Conservation (phyloP, 2,113 vertebrate species). For the Echinops telfairi region DNA sequence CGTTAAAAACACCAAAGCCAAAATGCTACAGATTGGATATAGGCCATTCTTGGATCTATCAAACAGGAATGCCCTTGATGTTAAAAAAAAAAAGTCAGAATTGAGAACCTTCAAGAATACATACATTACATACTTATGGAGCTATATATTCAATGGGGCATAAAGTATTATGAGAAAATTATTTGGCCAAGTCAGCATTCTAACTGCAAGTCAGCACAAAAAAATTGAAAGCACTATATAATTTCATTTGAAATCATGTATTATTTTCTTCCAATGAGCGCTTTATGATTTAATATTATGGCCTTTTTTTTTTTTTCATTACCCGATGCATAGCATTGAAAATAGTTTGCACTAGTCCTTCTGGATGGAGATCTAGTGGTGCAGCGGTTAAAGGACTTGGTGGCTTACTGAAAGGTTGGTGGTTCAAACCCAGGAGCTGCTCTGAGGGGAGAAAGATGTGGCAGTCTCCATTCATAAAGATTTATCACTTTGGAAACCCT, state of each 20-base stretch:
- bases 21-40: too few species aligned
- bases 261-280: constrained; percentile 71
- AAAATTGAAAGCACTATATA: constrained; percentile 60
- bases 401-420: background rate
- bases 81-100: constrained; percentile 64
- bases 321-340: constrained; percentile 63
- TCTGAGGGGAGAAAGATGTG: background rate
- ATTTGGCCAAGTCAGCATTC: constrained; percentile 73
- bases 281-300: constrained; percentile 72
- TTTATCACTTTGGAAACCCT: background rate
- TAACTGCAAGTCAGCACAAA: constrained; percentile 63
- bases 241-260: constrained; percentile 75
- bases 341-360: constrained; percentile 72
- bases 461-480: background rate
- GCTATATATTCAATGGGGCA: constrained; percentile 65
- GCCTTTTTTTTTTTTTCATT: constrained; percentile 67
- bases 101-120: constrained; percentile 44
- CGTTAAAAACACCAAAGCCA: too few species aligned
- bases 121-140: background rate
- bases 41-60: constrained; percentile 9
- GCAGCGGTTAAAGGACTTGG: background rate
- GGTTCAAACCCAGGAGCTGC: background rate
- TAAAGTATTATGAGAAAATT: constrained; percentile 59
- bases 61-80: constrained; percentile 55
- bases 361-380: background rate